These are phyloP conservation scores for Phyllotreta striolata DNA, from an alignment of 2,888 invertebrate genomes.

Conservation along the genomic window DNA sequence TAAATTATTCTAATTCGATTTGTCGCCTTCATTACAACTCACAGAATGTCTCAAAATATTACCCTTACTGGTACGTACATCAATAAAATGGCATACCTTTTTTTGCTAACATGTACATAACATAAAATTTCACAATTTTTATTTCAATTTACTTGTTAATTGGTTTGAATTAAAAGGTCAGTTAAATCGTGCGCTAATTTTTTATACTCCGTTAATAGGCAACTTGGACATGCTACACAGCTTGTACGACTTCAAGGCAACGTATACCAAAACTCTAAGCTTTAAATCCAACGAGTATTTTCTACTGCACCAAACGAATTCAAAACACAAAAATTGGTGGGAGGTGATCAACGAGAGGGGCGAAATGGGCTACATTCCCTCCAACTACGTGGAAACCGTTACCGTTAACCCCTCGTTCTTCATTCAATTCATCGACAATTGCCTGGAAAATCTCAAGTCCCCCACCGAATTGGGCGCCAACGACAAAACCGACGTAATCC, in stretches of 20 bases:
- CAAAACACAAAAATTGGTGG: constrained; percentile 88
- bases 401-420: constrained; percentile 78
- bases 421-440: constrained; percentile 75
- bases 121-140: constrained; percentile 1
- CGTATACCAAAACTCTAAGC: constrained; percentile 82
- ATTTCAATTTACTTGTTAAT: constrained; percentile 5
- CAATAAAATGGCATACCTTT: not conserved
- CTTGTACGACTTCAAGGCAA: constrained; percentile 84
- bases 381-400: constrained; percentile 83
- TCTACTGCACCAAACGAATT: constrained; percentile 79
- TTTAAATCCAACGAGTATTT: constrained; percentile 84
- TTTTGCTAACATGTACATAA: constrained; percentile 1
- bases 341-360: constrained; percentile 85
- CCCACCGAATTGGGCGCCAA: constrained; percentile 51
- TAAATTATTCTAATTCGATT: constrained; percentile 16
- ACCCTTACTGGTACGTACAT: constrained; percentile 46
- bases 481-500: constrained; percentile 71
- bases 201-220: constrained; percentile 64
- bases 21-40: constrained; percentile 22
- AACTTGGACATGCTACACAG: constrained; percentile 84
- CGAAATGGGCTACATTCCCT: constrained; percentile 85
- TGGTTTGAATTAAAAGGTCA: constrained; percentile 14
- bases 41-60: constrained; percentile 47
- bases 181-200: constrained; percentile 7
- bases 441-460: constrained; percentile 63